Base-by-base conservation (phyloP, 2,113 vertebrate species). In the Xenopus borealis region DNA sequence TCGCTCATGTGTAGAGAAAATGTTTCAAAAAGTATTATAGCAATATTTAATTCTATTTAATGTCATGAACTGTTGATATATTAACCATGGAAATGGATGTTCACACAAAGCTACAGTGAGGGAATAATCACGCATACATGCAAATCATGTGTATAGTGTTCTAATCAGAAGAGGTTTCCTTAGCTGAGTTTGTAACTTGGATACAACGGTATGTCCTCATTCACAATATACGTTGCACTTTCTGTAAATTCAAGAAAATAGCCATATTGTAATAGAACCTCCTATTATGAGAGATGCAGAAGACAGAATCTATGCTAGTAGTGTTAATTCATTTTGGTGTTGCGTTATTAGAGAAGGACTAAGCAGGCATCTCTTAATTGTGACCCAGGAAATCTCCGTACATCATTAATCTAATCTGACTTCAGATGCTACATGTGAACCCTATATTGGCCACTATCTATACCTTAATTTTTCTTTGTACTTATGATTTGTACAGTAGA, bases 1-100 rank as follows among this genome's bases (percentile, higher is more conserved):
- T 77, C 78, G 76, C 79, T 82, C 33, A 0, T 83, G 79, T 80
- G 45, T 40, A 84, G 82, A 72, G 84, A 71, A 59, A 89, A 91
- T 86, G 85, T 88, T 87, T 86, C 83, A 81, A 92, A 92, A 92
- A 92, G 94, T 96, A 97, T 96, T 92, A 92, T 90, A 99, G 97
- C 96, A 99, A 98, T 97, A 98, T 91, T 93, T 90, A 90, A 77
- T 77, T 77, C 59, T 77, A 77, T 77, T 77, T 62, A 89, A 81
- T 81, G 81, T 81, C 81, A 46, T 71, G 2, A 82, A 62, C 83
- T 82, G 64, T 79, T 82, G 83, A 77, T 72, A 78, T 81, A 44
- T 63, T 81, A 53, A 55, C 71, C 80, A 2, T 82, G 78, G 75
- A 82, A 78, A 83, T 80, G 80, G 81, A 79, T 33, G 75, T 72